Evolutionary conservation across 1,140 invertebrate species (phyloP).

Genomic region (Euwallacea fornicatus): DNA sequence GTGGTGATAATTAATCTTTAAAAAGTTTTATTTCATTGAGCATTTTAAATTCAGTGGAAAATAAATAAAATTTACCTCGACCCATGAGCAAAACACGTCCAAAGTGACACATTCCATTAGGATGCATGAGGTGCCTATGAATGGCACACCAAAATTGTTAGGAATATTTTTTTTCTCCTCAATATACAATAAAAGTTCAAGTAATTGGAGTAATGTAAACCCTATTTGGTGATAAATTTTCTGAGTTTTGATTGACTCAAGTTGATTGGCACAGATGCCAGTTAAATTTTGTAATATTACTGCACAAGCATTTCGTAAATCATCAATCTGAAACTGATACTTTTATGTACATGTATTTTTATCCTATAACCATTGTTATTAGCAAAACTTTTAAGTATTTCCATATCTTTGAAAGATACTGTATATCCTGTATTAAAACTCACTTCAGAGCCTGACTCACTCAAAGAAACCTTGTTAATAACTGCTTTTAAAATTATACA

Average conservation of each 20-base stretch:
- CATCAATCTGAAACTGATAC: neutral
- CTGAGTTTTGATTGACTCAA: slow-evolving; percentile 33
- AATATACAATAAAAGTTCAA: slow-evolving; percentile 43
- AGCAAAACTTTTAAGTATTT: neutral
- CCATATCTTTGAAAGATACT: slow-evolving; percentile 3
- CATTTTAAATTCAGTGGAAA: slow-evolving; percentile 1
- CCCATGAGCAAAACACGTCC: slow-evolving; percentile 48
- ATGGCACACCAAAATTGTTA: slow-evolving; percentile 38
- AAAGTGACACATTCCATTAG: slow-evolving; percentile 46
- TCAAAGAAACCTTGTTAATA: slow-evolving; percentile 37
- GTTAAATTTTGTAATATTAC: slow-evolving; percentile 43
- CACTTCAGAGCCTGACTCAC: slow-evolving; percentile 33
- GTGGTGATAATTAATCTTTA: slow-evolving; percentile 43
- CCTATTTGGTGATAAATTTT: slow-evolving; percentile 47
- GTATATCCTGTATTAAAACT: neutral
- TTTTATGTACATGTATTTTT: no score
- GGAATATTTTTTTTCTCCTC: slow-evolving; percentile 36
- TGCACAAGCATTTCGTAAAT: neutral
- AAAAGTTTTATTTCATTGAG: slow-evolving; percentile 2
- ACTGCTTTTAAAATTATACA: slow-evolving; percentile 36
- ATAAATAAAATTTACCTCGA: slow-evolving; percentile 43
- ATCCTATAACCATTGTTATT: neutral
- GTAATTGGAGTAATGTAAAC: slow-evolving; percentile 42
- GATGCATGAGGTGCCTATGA: slow-evolving; percentile 38
- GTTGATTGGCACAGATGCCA: slow-evolving; percentile 38